These are phyloP conservation scores for Dicrurus megarhynchus DNA, from an alignment of 2,113 vertebrate species.

Conservation along the genomic window DNA sequence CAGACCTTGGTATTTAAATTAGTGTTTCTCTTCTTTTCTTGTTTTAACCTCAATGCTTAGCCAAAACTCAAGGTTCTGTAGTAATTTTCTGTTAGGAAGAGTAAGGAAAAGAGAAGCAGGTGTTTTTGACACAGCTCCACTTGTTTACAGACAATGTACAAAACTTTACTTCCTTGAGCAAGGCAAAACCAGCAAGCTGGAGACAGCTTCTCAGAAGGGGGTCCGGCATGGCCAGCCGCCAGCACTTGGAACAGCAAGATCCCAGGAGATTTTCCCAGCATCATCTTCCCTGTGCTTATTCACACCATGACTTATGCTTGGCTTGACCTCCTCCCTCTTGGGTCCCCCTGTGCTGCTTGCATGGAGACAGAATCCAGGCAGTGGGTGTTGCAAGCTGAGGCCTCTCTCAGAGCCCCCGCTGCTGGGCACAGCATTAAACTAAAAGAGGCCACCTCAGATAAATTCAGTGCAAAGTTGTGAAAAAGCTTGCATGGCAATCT, in stretches of 20 bases:
- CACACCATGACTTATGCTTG: accelerated
- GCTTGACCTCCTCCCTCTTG: neutral
- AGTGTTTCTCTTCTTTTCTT: neutral
- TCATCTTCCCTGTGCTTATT: neutral
- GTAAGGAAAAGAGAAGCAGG: neutral
- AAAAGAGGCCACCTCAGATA: neutral
- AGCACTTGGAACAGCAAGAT: neutral
- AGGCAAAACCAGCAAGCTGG: neutral
- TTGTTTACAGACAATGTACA: neutral
- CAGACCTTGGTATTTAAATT: neutral
- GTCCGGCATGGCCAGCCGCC: accelerated
- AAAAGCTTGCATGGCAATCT: neutral
- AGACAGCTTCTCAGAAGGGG: neutral
- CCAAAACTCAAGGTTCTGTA: neutral
- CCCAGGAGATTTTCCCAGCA: neutral
- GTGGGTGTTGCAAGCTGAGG: neutral
- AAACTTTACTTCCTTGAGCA: neutral
- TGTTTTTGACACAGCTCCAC: neutral
- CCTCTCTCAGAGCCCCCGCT: neutral
- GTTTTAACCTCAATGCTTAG: neutral
- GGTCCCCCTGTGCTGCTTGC: neutral
- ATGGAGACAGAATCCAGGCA: neutral
- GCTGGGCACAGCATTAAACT: neutral
- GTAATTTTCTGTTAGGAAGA: neutral
- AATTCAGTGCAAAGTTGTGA: neutral